Evolutionary conservation across 2,888 invertebrate species (phyloP), one percentile per base, ranked within the genome.

Genomic region (Lasioglossum marginatum): DNA sequence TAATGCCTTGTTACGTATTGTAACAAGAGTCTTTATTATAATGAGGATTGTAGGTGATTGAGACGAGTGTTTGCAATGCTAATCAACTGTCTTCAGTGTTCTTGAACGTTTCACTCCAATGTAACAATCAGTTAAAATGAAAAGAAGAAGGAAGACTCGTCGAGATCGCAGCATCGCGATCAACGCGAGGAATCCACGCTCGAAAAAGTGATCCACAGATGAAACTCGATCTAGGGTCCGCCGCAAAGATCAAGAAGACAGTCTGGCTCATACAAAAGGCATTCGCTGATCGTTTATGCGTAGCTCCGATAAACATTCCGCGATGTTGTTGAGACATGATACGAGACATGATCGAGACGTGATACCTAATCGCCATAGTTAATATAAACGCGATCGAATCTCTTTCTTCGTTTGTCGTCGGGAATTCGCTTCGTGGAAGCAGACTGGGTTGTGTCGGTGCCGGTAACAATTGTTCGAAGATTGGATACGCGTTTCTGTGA

Each of bases 291-390:
- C 75, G 74, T 74, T 66, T 43, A 60, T 23, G 27, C 14, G 43
- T 70, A 34, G 48, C 23, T 10, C 10, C 60, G 85, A 83, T 85
- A 79, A 85, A 83, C 73, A 77, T 81, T 84, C 27, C 68, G 43
- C 19, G 63, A 37, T n/a, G 68, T 31, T 34, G 52, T 66, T 48
- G 37, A 27, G 68, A 43, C 52, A 52, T n/a, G n/a, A n/a, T n/a
- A n/a, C n/a, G n/a, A n/a, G n/a, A n/a, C n/a, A n/a, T n/a, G n/a
- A n/a, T n/a, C 37, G 74, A 43, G 19, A 31, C 71, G 80, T 45
- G 80, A 84, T 81, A 84, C 45, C 57, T 34, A 43, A 78, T 80
- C 45, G 77, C 23, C 27, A 12, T 31, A 34, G 71, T 57, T n/a
- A 57, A 57, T n/a, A 52, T 52, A 45, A 76, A 85, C 66, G 40